Evolutionary conservation across 2,797 vertebrate species (phyloP).

Genomic region (Anomalospiza imberbis): DNA sequence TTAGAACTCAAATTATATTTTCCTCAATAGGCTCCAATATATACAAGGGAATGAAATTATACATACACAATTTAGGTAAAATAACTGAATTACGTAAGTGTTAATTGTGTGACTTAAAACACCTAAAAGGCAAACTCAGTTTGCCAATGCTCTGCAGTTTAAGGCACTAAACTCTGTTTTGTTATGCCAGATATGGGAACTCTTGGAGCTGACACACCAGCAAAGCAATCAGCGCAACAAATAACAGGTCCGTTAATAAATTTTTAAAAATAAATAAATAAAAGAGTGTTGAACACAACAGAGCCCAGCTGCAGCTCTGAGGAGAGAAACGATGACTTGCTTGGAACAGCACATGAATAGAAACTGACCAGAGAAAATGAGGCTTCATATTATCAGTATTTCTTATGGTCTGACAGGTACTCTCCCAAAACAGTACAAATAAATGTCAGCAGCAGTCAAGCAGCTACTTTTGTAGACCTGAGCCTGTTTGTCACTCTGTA

Average conservation of each 20-base stretch:
- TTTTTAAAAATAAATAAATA: not conserved
- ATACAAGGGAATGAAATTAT: not conserved
- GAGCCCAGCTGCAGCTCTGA: not conserved
- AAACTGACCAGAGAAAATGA: not conserved
- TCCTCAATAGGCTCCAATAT: not conserved
- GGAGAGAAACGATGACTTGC: not conserved
- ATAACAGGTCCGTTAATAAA: not conserved
- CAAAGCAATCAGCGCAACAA: not conserved
- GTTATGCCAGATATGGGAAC: rapidly evolving
- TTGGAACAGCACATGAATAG: not conserved
- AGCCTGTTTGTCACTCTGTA: not conserved
- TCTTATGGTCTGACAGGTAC: not conserved
- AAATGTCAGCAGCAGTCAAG: not conserved
- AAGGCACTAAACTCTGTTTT: not conserved
- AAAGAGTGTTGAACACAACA: not conserved
- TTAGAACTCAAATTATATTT: conserved; percentile 2
- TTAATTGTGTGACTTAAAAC: not conserved
- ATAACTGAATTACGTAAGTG: not conserved
- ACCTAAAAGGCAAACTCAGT: not conserved
- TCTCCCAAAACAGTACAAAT: not conserved
- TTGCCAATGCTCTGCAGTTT: not conserved
- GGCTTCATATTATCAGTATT: not conserved
- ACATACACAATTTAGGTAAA: not conserved
- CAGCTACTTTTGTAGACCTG: not conserved
- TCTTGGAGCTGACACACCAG: not conserved